Base-by-base conservation (phyloP, 2,888 invertebrate genomes). In the Metopia argyrocephala region DNA sequence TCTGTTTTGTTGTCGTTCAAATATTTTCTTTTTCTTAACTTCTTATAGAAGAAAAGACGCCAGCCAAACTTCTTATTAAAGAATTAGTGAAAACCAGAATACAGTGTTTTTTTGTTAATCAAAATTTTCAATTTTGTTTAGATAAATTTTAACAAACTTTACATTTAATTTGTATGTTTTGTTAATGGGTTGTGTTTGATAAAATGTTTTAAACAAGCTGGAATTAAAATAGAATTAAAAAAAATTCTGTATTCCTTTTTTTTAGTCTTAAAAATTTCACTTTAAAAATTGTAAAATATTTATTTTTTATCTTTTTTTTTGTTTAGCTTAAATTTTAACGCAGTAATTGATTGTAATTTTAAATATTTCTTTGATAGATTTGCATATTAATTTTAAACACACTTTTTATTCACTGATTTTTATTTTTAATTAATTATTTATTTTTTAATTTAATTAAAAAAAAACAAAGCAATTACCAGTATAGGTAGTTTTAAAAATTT, bases 21-120 rank as follows among this genome's bases (percentile, higher is more conserved):
- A n/a, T 56, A 25, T 56, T 56, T 56, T n/a, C 25, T 27, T 48
- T 1, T 64, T 23, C 28, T 15, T 6, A 18, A 27, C 59, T 69
- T 59, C 50, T 59, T 57, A 69, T 62, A 76, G 59, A 50, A 21
- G 48, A 59, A 9, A 28, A 73, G 66, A 66, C 74, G 66, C 65
- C 50, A 54, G 52, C 25, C 65, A 74, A 81, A 78, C 74, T 78
- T 81, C 81, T 81, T n/a, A n/a, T n/a, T 78, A 76, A 70, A 64
- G 62, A 71, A 78, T 54, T 66, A 56, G 18, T 54, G 66, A 61
- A 66, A 78, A 78, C 66, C 71, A 66, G 78, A 71, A 71, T 78
- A 50, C 21, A 65, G 6, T 28, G 20, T 64, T 28, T 65, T 64
- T 50, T 21, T n/a, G 18, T 18, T 5, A 28, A 7, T 7, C 27